Percentiles rank a stretch among this genome's conserved stretches.
Conservation (phyloP, 2,797 vertebrate genomes). For the Ctenochaetus hawaiiensis region DNA sequence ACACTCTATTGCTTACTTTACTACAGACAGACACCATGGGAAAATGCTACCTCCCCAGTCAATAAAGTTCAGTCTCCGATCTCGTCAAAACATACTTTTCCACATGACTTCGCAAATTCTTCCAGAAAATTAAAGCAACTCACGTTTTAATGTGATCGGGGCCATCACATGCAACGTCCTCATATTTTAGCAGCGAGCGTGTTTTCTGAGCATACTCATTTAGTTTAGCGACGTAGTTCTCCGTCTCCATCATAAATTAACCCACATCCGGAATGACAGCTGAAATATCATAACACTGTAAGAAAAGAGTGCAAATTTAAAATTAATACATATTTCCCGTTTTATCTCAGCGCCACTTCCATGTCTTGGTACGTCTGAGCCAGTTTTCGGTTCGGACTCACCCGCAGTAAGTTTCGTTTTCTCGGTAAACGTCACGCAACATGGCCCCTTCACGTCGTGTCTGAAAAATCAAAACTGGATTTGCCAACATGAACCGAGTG, state of each 20-base stretch:
- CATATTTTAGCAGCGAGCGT: constrained; percentile 11
- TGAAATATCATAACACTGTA: fast-evolving
- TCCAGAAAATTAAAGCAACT: constrained; percentile 28
- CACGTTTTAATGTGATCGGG: constrained; percentile 80
- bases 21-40: too few relatives aligned
- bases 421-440: constrained; percentile 28
- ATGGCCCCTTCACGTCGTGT: constrained; percentile 6
- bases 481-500: neutral
- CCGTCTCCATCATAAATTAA: constrained; percentile 61
- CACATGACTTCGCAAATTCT: neutral
- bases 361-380: fast-evolving
- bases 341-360: neutral
- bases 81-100: too few relatives aligned
- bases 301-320: neutral
- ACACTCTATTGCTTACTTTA: too few relatives aligned
- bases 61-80: too few relatives aligned
- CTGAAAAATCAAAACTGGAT: neutral
- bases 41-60: too few relatives aligned
- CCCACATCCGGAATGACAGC: fast-evolving
- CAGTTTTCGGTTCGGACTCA: neutral
- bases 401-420: constrained; percentile 58
- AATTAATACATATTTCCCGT: fast-evolving
- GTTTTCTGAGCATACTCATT: constrained; percentile 65
- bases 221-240: constrained; percentile 60
- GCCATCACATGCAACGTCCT: constrained; percentile 63